Evolutionary conservation across 2,113 vertebrate species (phyloP), one percentile per base, ranked within the genome.

Genomic region (Elephantulus edwardii): DNA sequence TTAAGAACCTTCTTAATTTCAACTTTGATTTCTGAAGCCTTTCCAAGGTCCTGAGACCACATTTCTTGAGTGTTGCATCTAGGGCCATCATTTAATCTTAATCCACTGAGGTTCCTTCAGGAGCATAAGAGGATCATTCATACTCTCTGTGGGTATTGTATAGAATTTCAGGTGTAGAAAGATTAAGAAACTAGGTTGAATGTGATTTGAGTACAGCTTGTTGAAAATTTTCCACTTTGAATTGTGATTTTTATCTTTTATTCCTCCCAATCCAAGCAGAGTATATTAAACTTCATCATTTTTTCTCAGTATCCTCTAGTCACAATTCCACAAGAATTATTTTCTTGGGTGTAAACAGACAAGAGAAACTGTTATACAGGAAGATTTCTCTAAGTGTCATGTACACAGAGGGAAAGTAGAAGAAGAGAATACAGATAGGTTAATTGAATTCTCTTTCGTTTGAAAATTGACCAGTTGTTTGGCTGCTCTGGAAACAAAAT

Each of bases 401-500:
- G 46, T 10, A 78, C 91, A 92, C 78, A 58, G 62, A 87, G 79
- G 78, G 50, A 95, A 78, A 19, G 48, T 89, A 28, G 22, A n/a
- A 75, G 30, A 92, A 93, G 50, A 14, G 40, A 89, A 89, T 91
- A 79, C 5, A 89, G 44, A 26, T 76, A 58, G 16, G 14, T 71
- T 91, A 56, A 93, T 48, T 75, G 8, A 91, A 92, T 91, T 82
- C 19, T 86, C 79, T 95, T 90, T 83, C 71, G 91, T 86, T 75
- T 92, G 81, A 93, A 93, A 89, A 92, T 44, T 89, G 64, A 75
- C 58, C 56, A 89, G 60, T 93, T 91, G 48, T 83, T 87, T 91
- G 77, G 38, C 54, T 92, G 42, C 62, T 89, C 52, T 88, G n/a
- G 68, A 91, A 81, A 93, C 22, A 50, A 92, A 58, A 93, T 92